These are phyloP conservation scores for Seladonia tumulorum DNA, from an alignment of 2,888 invertebrate species.

Conservation along the genomic window DNA sequence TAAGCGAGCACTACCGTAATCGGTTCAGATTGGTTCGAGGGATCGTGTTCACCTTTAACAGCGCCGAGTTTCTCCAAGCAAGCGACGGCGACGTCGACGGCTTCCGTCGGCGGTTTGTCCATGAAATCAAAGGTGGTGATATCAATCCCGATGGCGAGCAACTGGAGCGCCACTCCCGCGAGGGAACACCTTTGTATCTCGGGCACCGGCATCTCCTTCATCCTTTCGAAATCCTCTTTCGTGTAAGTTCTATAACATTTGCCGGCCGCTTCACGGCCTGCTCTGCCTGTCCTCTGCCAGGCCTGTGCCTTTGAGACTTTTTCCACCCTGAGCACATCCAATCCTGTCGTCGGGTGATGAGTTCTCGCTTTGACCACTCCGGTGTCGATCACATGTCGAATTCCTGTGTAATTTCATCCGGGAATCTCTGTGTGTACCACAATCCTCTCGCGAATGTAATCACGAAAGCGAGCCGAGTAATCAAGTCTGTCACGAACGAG, in stretches of 20 bases:
- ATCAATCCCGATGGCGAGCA: slow-evolving; percentile 93
- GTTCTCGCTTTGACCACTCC: slow-evolving; percentile 96
- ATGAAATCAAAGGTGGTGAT: slow-evolving; percentile 95
- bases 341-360: slow-evolving; percentile 92
- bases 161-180: slow-evolving; percentile 91
- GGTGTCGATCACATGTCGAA: slow-evolving; percentile 95
- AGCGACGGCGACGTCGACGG: slow-evolving; percentile 88
- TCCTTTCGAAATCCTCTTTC: slow-evolving; percentile 89
- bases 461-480: slow-evolving; percentile 53
- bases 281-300: slow-evolving; percentile 96
- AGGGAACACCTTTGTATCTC: slow-evolving; percentile 92
- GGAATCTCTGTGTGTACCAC: slow-evolving; percentile 30
- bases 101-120: slow-evolving; percentile 92
- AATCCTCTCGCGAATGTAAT: slow-evolving; percentile 43
- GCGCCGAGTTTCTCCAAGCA: slow-evolving; percentile 88
- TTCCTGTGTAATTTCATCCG: slow-evolving; percentile 85
- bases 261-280: slow-evolving; percentile 94
- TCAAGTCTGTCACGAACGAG: slow-evolving; percentile 55
- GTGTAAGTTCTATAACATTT: slow-evolving; percentile 95
- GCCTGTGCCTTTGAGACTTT: slow-evolving; percentile 96
- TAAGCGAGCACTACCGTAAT: not conserved
- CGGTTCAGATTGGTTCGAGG: not conserved
- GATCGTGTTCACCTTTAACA: slow-evolving; percentile 76
- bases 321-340: slow-evolving; percentile 93
- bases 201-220: slow-evolving; percentile 91